Evolutionary conservation across 2,888 invertebrate genomes (phyloP).

Genomic region (Cepaea hortensis): DNA sequence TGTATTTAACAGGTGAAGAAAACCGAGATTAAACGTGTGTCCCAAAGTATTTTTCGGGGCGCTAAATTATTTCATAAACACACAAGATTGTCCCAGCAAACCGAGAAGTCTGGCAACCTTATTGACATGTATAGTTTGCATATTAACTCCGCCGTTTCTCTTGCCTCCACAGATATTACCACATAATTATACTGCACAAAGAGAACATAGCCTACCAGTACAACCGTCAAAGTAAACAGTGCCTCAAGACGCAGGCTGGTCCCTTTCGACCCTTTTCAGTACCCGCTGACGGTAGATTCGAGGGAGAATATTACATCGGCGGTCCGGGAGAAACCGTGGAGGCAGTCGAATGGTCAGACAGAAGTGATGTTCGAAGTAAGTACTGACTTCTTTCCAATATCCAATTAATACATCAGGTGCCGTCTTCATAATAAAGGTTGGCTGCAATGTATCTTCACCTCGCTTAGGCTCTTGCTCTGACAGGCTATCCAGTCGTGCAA

Average conservation of each 20-base stretch:
- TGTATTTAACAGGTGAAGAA: no score
- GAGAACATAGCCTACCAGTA: slow-evolving; percentile 55
- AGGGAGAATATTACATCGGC: slow-evolving; percentile 57
- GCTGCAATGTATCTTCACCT: no score
- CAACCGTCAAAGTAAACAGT: slow-evolving; percentile 55
- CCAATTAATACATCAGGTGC: neutral
- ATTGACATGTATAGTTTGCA: neutral
- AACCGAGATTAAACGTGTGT: no score
- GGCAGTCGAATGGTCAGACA: slow-evolving; percentile 59
- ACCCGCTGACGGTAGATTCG: slow-evolving; percentile 58
- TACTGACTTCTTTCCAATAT: neutral
- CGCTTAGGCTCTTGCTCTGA: neutral
- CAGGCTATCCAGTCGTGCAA: neutral
- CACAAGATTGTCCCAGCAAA: no score
- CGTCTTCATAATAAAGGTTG: no score
- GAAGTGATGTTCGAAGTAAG: slow-evolving; percentile 50
- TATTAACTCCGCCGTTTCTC: neutral
- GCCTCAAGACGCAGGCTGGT: slow-evolving; percentile 51
- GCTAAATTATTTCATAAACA: no score
- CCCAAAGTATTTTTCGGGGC: no score
- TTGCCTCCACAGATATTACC: slow-evolving; percentile 52
- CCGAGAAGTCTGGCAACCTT: no score
- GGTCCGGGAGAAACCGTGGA: slow-evolving; percentile 57
- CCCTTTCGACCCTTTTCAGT: slow-evolving; percentile 57
- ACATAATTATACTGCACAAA: slow-evolving; percentile 55